A percentile compares a stretch with the other conserved stretches of the same genome.
Evolutionary conservation across 2,888 invertebrate species (phyloP).

Genomic region (Heliconius charithonia): DNA sequence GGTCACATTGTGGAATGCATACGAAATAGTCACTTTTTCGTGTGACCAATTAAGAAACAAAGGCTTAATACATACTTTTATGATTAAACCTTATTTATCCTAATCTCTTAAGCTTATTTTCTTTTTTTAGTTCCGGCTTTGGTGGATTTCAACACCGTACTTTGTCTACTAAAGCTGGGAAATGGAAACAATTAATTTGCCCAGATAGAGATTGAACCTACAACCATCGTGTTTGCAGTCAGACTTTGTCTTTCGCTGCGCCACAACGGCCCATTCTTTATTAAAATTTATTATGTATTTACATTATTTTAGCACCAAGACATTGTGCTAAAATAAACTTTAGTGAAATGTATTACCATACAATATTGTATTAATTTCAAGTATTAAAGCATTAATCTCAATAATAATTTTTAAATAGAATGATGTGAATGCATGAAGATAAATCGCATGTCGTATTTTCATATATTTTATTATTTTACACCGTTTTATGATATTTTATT

Average conservation of each 20-base stretch:
- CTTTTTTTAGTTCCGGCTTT: not conserved
- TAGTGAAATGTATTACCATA: not conserved
- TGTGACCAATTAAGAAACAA: not conserved
- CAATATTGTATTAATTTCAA: not conserved
- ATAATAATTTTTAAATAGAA: not conserved
- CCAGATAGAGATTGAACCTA: too few relatives aligned
- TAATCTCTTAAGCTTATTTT: not conserved
- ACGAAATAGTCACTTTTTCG: not conserved
- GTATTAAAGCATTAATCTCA: not conserved
- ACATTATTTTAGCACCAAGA: not conserved
- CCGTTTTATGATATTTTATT: not conserved
- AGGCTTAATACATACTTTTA: not conserved
- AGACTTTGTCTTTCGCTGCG: not conserved
- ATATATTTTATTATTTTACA: not conserved
- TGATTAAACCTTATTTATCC: not conserved
- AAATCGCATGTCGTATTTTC: not conserved
- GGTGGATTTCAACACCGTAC: not conserved
- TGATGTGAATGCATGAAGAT: not conserved
- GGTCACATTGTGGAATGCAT: too few relatives aligned
- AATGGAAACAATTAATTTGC: too few relatives aligned
- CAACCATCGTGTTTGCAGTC: not conserved
- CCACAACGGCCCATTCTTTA: not conserved
- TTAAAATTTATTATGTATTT: not conserved
- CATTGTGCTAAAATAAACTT: not conserved
- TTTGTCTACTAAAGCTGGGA: too few relatives aligned